Conservation (phyloP, 2,113 vertebrate genomes). For the Microcebus griseorufus region DNA sequence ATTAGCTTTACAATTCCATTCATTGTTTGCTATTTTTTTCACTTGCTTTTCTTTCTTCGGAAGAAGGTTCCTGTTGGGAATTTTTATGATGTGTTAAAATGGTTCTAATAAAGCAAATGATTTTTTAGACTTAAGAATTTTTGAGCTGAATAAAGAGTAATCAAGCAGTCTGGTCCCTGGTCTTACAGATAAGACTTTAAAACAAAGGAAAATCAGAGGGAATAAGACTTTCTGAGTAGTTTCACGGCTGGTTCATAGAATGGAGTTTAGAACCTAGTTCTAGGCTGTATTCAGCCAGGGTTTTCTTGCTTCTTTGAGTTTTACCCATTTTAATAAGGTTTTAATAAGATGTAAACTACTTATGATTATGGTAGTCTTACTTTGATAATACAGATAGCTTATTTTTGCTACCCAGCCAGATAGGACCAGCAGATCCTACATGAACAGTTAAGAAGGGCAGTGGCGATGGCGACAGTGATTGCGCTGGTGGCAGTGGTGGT, state of each 20-base stretch:
- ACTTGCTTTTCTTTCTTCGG: background rate
- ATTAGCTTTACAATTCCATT: background rate
- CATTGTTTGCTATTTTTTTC: background rate
- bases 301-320: background rate
- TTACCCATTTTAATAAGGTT: background rate
- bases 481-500: background rate
- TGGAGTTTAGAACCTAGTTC: background rate
- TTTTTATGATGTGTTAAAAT: conserved; percentile 19
- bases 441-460: background rate
- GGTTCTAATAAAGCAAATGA: background rate
- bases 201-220: background rate
- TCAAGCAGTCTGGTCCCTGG: background rate
- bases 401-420: background rate
- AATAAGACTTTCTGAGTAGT: background rate
- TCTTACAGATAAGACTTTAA: background rate
- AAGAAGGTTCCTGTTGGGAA: background rate
- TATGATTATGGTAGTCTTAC: background rate
- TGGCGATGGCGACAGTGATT: rapidly evolving
- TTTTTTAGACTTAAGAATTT: background rate
- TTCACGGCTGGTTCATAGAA: background rate
- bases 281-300: background rate
- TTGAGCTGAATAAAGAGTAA: background rate
- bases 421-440: background rate
- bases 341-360: background rate
- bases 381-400: background rate